Conservation (phyloP, 2,797 vertebrate genomes). For the Myiotriccus ornatus region DNA sequence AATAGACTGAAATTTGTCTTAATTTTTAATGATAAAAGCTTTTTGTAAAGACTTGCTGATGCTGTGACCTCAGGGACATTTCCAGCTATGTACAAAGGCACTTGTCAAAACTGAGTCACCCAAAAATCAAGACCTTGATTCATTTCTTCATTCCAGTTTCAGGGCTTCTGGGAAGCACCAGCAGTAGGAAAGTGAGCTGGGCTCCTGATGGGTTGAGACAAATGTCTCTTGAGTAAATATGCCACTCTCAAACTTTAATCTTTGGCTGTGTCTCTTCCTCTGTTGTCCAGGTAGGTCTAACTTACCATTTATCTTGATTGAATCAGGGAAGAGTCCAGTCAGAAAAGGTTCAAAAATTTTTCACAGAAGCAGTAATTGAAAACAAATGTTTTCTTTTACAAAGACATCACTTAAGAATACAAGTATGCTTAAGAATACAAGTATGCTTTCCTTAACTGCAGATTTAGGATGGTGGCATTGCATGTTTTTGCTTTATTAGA, state of each 20-base stretch:
- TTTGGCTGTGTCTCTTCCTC: not conserved
- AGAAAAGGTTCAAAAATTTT: not conserved
- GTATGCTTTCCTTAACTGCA: not conserved
- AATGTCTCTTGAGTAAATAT: not conserved
- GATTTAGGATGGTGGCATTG: not conserved
- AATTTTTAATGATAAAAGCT: constrained; percentile 28
- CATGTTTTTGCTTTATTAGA: not conserved
- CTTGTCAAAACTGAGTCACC: not conserved
- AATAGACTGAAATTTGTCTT: not conserved
- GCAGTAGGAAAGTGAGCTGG: not conserved
- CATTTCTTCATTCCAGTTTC: not conserved
- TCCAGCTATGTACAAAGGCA: not conserved
- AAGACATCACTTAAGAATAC: not conserved
- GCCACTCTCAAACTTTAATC: not conserved
- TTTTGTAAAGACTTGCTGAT: not conserved
- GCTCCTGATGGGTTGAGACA: not conserved
- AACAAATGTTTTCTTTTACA: not conserved
- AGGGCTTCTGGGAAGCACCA: not conserved
- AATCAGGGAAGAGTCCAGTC: not conserved
- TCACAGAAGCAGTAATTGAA: not conserved
- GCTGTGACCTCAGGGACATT: not conserved
- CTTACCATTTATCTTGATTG: not conserved
- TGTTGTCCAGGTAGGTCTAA: not conserved
- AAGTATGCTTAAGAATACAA: not conserved
- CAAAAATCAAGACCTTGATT: not conserved